Base-by-base conservation (phyloP, 2,113 vertebrate species). In the Myotis davidii region DNA sequence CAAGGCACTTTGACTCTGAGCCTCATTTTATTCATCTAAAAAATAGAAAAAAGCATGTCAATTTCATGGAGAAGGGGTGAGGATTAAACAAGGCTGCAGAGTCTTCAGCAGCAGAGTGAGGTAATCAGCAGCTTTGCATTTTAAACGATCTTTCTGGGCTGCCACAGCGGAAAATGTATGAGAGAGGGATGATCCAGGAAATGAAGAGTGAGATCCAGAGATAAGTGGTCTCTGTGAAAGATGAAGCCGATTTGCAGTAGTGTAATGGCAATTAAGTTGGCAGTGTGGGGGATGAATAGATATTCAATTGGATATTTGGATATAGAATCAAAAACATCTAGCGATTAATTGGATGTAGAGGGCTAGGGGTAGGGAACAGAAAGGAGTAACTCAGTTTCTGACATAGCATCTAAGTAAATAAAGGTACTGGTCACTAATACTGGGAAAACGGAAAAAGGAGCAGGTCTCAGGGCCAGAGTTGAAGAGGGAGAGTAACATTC, bases 21-120 rank as follows among this genome's bases (percentile, higher is more conserved):
- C 25, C 56, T 92, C 76, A 92, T 85, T 95, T 88, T 89, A 90
- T 56, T 92, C 70, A 70, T 70, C 37, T 77, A 42, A 81, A 85
- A 88, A 90, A n/a, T 37, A 81, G 8, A 59, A 78, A 93, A 90
- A 50, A 52, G 11, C 21, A 93, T 32, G 18, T 54, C 87, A 90
- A 78, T 69, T 90, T 96, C n/a, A 73, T 81, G 11, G 37, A 87
- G 69, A 54, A 64, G 8, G 82, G 90, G 20, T 84, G 39, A 95
- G 23, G 69, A 94, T 96, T 90, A 90, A 85, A 89, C 6, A 82
- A 85, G 54, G 50, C 52, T 81, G 45, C 52, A 77, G 70, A 93
- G 61, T 72, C 86, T 74, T 78, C 77, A 93, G 61, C 34, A 70
- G 29, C 6, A 27, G 20, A 83, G 27, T 91, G 59, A 84, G 70